Base-by-base conservation (phyloP, 1,140 invertebrate species). In the Saccostrea glomerata region DNA sequence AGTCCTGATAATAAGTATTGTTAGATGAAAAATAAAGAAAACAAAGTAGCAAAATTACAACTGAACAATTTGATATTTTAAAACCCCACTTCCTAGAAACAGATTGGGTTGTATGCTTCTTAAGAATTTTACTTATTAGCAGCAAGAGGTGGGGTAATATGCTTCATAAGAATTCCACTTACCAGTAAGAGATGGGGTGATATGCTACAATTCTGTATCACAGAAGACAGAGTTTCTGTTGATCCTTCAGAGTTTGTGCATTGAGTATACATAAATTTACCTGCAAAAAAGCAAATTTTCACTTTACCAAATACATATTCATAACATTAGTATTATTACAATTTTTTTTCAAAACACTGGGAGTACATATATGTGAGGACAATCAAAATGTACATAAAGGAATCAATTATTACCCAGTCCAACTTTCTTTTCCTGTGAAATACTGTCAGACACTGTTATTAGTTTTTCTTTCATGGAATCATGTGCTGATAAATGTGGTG, bases 121-220 rank as follows among this genome's bases (percentile, higher is more conserved):
- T 58, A 36, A 36, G 30, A 36, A 36, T 36, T 36, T 36, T 36
- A 36, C 30, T 36, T 36, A 36, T 36, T 36, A 58, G 0, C 56
- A 58, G 11, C 56, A 58, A 17, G 56, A 58, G 56, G 0, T 58
- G 11, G 56, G 56, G 58, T 60, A 13, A 60, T 60, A 60, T 60
- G 58, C 20, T 60, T 7, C 47, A 47, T 47, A 47, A 47, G 47
- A 47, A 47, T 47, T 9, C 47, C 47, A 89, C 91, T 92, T 90
- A 95, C 95, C 90, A 94, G 82, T 5, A 95, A 86, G 30, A 95
- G 91, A 63, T 93, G 91, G 36, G 94, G 92, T 36, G 93, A 91
- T 73, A 95, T 85, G 30, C 90, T 90, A 88, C 94, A 93, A 54
- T 93, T 88, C 87, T 93, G 93, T 60, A 94, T 85, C 12, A 94